Evolutionary conservation across 2,113 vertebrate species (phyloP).

Genomic region (Hyaena hyaena): DNA sequence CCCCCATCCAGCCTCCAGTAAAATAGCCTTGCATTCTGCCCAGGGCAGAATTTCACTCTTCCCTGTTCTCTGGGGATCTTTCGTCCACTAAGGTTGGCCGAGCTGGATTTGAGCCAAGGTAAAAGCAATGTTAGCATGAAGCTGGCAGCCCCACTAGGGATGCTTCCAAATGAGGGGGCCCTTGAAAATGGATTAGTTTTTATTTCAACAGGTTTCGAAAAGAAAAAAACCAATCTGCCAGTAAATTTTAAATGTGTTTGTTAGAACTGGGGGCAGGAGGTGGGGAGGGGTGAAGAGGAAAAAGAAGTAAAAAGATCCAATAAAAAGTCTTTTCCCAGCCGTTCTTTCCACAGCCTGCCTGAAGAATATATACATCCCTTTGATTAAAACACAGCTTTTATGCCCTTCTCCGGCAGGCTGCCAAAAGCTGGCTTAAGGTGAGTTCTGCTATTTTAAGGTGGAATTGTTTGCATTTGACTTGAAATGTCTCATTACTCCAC

Average conservation of each 20-base stretch:
- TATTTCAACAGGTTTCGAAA: slow-evolving; percentile 54
- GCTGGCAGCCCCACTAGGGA: background rate
- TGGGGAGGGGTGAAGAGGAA: background rate
- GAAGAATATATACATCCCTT: slow-evolving; percentile 78
- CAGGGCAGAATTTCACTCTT: background rate
- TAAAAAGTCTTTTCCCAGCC: slow-evolving; percentile 73
- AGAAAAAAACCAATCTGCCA: background rate
- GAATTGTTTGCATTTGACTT: slow-evolving; percentile 66
- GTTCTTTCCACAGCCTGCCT: slow-evolving; percentile 74
- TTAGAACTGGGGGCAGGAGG: background rate
- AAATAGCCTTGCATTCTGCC: background rate
- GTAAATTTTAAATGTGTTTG: slow-evolving; percentile 75
- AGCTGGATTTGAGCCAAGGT: background rate
- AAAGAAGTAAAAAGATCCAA: slow-evolving; percentile 77
- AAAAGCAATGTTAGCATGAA: background rate
- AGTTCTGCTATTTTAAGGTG: slow-evolving; percentile 84
- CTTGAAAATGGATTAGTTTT: background rate
- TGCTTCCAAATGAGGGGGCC: background rate
- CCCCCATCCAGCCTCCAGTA: background rate
- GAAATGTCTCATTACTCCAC: slow-evolving; percentile 46
- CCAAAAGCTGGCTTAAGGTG: slow-evolving; percentile 82
- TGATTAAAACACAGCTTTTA: slow-evolving; percentile 83
- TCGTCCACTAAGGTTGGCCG: background rate
- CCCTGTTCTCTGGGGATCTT: background rate
- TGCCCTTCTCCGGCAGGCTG: slow-evolving; percentile 77